Percentiles rank a stretch among this genome's conserved stretches.
These are phyloP conservation scores for Florisuga fusca DNA, from an alignment of 2,797 vertebrate species.

Conservation along the genomic window DNA sequence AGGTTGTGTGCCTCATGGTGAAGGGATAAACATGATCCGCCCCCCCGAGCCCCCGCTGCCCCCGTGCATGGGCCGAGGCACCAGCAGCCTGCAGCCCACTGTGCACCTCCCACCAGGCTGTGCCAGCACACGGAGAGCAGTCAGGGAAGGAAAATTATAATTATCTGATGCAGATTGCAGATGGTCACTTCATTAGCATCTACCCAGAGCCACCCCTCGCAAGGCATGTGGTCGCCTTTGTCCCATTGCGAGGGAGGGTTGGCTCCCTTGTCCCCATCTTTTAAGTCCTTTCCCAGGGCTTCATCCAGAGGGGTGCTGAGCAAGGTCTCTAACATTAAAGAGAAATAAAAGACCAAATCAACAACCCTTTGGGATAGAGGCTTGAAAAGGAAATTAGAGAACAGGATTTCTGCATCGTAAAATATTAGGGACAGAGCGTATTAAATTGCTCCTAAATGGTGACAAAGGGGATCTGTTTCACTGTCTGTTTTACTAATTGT, in stretches of 20 bases:
- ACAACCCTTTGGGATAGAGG: not conserved
- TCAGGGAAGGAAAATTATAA: conserved; percentile 76
- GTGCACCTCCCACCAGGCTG: conserved; percentile 74
- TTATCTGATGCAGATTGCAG: conserved; percentile 75
- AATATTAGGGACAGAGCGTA: conserved; percentile 43
- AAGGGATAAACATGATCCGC: conserved; percentile 64
- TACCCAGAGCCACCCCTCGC: not conserved
- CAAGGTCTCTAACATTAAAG: not conserved
- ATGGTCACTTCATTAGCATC: conserved; percentile 75
- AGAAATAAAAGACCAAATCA: conserved; percentile 7
- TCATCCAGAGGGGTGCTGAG: not conserved
- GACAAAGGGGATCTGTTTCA: conserved; percentile 73
- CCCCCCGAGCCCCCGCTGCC: conserved; percentile 44
- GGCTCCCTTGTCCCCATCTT: not conserved
- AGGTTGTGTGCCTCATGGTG: conserved; percentile 79
- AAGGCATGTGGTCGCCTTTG: not conserved
- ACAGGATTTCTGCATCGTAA: conserved; percentile 24
- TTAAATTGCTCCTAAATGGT: conserved; percentile 65
- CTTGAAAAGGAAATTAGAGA: conserved; percentile 41
- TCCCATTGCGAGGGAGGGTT: not conserved
- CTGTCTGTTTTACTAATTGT: conserved; percentile 75
- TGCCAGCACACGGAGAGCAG: conserved; percentile 74
- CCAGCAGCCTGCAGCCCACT: conserved; percentile 14
- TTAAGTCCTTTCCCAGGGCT: not conserved
- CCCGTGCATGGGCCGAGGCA: conserved; percentile 41